Evolutionary conservation across 2,888 invertebrate species (phyloP), one percentile per base, ranked within the genome.

Genomic region (Phortica magna): DNA sequence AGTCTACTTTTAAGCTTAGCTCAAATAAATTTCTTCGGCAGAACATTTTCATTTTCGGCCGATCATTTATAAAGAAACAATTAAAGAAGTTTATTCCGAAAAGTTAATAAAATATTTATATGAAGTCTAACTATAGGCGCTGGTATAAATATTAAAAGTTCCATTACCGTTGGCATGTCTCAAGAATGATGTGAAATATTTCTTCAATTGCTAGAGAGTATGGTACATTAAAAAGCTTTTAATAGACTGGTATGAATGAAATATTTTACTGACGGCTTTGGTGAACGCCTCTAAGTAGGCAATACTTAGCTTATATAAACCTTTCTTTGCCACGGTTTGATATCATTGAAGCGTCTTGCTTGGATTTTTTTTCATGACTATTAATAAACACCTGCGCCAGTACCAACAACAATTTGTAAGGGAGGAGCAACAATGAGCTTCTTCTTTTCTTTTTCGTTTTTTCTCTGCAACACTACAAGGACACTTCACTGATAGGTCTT

Each of bases 401-500:
- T 61, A 22, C 61, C 19, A 61, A 22, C 22, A 22, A 22, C 19
- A 22, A 61, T 19, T 61, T 22, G 61, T 14, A 17, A 61, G 10
- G 17, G 17, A 22, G 22, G 61, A 12, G 19, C 61, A 22, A 22
- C 61, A 61, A 9, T 61, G 31, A 10, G 61, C 61, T 61, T 61
- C 22, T 22, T 19, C 10, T 61, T 59, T 59, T 59, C n/a, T 22
- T 61, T 61, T 22, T 61, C 3, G n/a, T 19, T 22, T 61, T 7
- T 17, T 22, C 61, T 48, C 48, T 12, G 22, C 61, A 19, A 61
- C 22, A 61, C 17, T 61, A 61, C 61, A 61, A 61, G 61, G 61
- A 61, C 61, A 61, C 6, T 17, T 22, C 61, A 61, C 61, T 76
- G 17, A 78, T 76, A 22, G 19, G 10, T 12, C 61, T 48, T 7